Base-by-base conservation (phyloP, 2,888 invertebrate genomes). In the Acleris laterana region DNA sequence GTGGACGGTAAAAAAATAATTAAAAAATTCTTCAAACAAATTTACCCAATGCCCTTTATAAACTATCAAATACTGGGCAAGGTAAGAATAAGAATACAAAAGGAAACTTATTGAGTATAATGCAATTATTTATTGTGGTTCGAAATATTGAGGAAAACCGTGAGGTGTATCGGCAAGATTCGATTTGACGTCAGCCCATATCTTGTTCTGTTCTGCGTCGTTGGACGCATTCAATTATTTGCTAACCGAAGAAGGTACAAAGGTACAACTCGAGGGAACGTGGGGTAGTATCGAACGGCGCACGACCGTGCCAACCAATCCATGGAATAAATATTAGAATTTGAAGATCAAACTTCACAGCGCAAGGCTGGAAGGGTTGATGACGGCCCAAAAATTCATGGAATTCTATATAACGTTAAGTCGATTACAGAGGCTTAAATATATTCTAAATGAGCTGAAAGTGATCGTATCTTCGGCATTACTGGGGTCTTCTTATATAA, bases 241-340 rank as follows among this genome's bases (percentile, higher is more conserved):
- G 38, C 38, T 38, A 38, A 38, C 38, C 9, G 25, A 57, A 57
- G 46, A 46, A 22, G 46, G 16, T 38, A 42, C 6, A 22, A 46
- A 44, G 25, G 44, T 57, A 46, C 25, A 46, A 17, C 3, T 57
- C 46, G 17, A 25, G 38, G 19, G 38, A 17, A 38, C 38, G 38
- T 19, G 46, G 25, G 52, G 46, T 52, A 44, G 38, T 42, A 56
- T 56, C 16, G 32, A 58, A 44, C 3, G 51, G 17, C 25, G 49
- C 46, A 28, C 22, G 38, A 38, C 42, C 53, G 42, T 42, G 53
- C n/a, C 58, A 60, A 53, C 53, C 42, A n/a, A 55, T 32, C 44
- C 22, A 28, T 60, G 32, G 55, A 55, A 65, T 50, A 60, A 65
- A 65, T 60, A 60, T 65, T 44, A 55, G 62, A 49, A 48, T n/a